Evolutionary conservation across 2,797 vertebrate species (phyloP).

Genomic region (Xenopus petersii): DNA sequence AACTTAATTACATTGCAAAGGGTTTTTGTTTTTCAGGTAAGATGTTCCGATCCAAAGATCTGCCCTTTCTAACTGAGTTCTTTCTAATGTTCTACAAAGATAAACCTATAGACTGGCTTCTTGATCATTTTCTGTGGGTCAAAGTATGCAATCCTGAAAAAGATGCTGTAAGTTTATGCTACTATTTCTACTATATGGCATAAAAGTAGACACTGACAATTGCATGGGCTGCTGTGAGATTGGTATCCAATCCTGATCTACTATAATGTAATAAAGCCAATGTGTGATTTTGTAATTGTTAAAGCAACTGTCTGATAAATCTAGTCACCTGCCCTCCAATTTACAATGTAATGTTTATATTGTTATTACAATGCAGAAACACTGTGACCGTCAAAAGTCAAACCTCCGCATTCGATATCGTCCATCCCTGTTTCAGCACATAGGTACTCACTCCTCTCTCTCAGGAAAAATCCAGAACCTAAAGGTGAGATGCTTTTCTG

Average conservation of each 20-base stretch:
- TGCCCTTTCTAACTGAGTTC: conserved; percentile 76
- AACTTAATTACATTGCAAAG: no score
- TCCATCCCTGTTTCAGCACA: conserved; percentile 87
- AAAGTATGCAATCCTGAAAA: conserved; percentile 80
- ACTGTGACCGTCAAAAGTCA: conserved; percentile 73
- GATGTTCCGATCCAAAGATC: conserved; percentile 71
- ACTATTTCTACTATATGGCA: neutral
- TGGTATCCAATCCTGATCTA: no score
- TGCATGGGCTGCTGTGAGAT: no score
- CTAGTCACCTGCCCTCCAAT: no score
- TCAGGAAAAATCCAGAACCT: conserved; percentile 73
- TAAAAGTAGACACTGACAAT: no score
- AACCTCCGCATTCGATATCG: conserved; percentile 67
- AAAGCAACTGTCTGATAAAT: no score
- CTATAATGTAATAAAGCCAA: no score
- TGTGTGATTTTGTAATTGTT: no score
- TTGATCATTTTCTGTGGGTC: conserved; percentile 82
- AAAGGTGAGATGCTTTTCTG: conserved; percentile 67
- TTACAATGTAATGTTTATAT: no score
- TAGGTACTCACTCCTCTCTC: conserved; percentile 80
- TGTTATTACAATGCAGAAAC: conserved; percentile 45
- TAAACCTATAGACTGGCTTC: conserved; percentile 86
- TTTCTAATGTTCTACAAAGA: conserved; percentile 90
- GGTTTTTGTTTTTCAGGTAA: conserved; percentile 66
- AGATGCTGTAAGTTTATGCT: conserved; percentile 68